Base-by-base conservation (phyloP, 2,113 vertebrate genomes). In the Hydropotes inermis region DNA sequence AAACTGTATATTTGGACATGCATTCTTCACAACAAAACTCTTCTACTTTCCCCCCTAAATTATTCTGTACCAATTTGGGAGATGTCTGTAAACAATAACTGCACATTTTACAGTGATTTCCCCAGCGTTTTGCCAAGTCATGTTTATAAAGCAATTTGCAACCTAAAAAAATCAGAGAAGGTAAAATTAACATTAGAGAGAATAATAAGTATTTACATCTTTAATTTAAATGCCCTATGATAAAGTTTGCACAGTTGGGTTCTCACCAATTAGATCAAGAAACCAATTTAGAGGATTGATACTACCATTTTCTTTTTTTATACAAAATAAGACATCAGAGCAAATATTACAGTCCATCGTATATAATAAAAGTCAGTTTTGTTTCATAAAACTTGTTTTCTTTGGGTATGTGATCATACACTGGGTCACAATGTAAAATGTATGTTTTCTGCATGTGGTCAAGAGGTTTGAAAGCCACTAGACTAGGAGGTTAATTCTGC, bases 1-100 rank as follows among this genome's bases (percentile, higher is more conserved):
- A 98, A 98, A 99, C 99, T n/a, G 99, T 99, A 97, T 99, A 99
- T 76, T 99, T 99, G 82, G 99, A 99, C 98, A 99, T 98, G 98
- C 99, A 99, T 0, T 99, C 99, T 81, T 99, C 99, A 1, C 99
- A 99, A 98, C 99, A 99, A 98, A 99, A 99, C 58, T 99, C 99
- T 98, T 99, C 99, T 0, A 98, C 98, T 19, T 99, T 99, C 6
- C 99, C 99, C 43, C 99, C 99, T 96, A 99, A 99, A 95, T 99
- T 99, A 57, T 99, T 99, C 64, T 99, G 99, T 95, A 99, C 98
- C 98, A 99, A 90, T 97, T 99, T 99, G 97, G 99, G 99, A 74
- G 99, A 99, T 52, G 99, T 98, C 84, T 99, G 99, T 98, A 99
- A 99, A 99, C 99, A 99, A 98, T 99, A 99, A 97, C 99, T 99